Evolutionary conservation across 1,140 invertebrate genomes (phyloP).

Genomic region (Camponotus pennsylvanicus): DNA sequence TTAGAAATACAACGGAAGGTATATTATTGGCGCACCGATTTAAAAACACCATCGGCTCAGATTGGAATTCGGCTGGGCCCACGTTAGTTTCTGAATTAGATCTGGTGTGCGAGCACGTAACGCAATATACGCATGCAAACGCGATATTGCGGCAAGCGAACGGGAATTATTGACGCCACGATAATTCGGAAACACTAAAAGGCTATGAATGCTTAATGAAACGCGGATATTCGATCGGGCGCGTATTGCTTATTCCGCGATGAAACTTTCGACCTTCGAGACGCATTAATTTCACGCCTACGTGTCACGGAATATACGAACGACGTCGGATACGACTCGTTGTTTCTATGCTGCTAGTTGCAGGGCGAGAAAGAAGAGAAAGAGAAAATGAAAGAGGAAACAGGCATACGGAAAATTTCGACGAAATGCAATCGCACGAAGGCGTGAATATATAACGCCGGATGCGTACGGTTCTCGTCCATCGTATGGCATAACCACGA

Average conservation of each 20-base stretch:
- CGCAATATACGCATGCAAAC: neutral
- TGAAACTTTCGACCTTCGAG: slow-evolving; percentile 45
- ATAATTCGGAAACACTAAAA: slow-evolving; percentile 66
- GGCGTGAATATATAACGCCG: slow-evolving; percentile 30
- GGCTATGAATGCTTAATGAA: slow-evolving; percentile 72
- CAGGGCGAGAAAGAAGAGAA: neutral
- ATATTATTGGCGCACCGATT: neutral
- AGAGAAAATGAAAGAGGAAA: too few species aligned
- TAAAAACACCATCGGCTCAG: neutral
- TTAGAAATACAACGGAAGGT: neutral
- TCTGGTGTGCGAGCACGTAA: slow-evolving; percentile 29
- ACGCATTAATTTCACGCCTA: slow-evolving; percentile 50
- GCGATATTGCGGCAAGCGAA: neutral
- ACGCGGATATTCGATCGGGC: slow-evolving; percentile 46
- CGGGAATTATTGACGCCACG: slow-evolving; percentile 26
- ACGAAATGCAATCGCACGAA: slow-evolving; percentile 39
- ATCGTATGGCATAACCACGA: neutral
- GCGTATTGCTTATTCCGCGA: slow-evolving; percentile 56
- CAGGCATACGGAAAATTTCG: slow-evolving; percentile 42
- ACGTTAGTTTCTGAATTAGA: slow-evolving; percentile 27
- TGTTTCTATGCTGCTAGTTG: slow-evolving; percentile 48
- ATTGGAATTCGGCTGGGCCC: neutral
- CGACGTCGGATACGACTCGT: slow-evolving; percentile 23
- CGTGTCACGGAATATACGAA: slow-evolving; percentile 17
- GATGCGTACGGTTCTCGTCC: slow-evolving; percentile 23